These are phyloP conservation scores for Elysia chlorotica DNA, from an alignment of 1,140 invertebrate species.

Conservation along the genomic window DNA sequence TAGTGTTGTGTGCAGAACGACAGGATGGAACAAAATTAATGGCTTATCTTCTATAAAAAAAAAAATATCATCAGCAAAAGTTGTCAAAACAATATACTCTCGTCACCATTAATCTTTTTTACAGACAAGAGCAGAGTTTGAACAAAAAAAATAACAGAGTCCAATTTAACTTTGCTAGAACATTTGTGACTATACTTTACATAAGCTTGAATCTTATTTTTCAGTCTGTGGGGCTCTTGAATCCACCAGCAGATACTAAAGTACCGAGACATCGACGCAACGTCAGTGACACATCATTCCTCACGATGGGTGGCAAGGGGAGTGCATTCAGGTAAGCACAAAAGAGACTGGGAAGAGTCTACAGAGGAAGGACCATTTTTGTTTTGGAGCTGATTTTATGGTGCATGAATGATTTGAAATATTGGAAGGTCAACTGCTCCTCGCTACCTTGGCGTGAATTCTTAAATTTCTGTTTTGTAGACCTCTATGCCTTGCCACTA, in stretches of 20 bases:
- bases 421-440: too few species aligned
- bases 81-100: too few species aligned
- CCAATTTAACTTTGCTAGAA: neutral
- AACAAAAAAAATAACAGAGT: neutral
- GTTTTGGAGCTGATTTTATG: neutral
- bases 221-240: constrained; percentile 43
- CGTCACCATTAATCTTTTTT: too few species aligned
- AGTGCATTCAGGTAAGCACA: constrained; percentile 49
- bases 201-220: neutral
- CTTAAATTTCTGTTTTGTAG: neutral
- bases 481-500: too few species aligned
- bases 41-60: too few species aligned
- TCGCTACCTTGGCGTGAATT: neutral
- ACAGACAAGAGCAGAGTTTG: neutral
- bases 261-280: constrained; percentile 72
- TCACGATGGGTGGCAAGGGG: constrained; percentile 70
- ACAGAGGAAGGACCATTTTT: too few species aligned
- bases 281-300: constrained; percentile 85
- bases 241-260: constrained; percentile 55
- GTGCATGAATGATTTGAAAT: too few species aligned
- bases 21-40: too few species aligned
- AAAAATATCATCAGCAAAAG: too few species aligned
- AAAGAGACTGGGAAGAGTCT: neutral
- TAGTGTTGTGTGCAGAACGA: too few species aligned
- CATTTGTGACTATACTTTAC: neutral